Evolutionary conservation across 2,113 vertebrate genomes (phyloP).

Genomic region (Buteo buteo): DNA sequence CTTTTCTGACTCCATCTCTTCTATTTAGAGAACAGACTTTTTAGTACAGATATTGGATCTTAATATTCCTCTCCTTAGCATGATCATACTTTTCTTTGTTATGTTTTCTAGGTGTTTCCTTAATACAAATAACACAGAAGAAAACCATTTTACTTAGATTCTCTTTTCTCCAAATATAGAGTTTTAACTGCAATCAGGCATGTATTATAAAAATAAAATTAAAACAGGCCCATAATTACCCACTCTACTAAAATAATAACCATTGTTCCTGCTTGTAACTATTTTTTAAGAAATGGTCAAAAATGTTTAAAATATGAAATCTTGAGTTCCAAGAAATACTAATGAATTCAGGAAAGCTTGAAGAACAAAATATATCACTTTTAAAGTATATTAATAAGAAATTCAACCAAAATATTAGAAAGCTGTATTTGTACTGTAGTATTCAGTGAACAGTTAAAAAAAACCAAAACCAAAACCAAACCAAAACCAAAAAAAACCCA

Average conservation of each 20-base stretch:
- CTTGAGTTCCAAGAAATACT: not conserved
- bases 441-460: not conserved
- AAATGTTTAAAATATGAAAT: not conserved
- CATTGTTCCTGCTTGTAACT: not conserved
- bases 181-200: not conserved
- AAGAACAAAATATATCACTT: not conserved
- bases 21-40: not conserved
- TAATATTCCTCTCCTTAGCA: not conserved
- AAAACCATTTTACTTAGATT: not conserved
- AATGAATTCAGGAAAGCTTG: not conserved
- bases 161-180: not conserved
- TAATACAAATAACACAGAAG: not conserved
- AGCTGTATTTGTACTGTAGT: not conserved
- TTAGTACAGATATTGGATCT: not conserved
- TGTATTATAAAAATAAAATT: not conserved
- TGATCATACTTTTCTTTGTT: not conserved
- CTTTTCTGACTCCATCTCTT: not conserved
- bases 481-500: not conserved
- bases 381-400: not conserved
- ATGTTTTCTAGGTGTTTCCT: not conserved
- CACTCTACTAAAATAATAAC: not conserved
- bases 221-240: not conserved
- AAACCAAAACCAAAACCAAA: not conserved
- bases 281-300: not conserved
- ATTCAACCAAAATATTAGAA: not conserved